Evolutionary conservation across 2,888 invertebrate species (phyloP).

Genomic region (Spodoptera littoralis): DNA sequence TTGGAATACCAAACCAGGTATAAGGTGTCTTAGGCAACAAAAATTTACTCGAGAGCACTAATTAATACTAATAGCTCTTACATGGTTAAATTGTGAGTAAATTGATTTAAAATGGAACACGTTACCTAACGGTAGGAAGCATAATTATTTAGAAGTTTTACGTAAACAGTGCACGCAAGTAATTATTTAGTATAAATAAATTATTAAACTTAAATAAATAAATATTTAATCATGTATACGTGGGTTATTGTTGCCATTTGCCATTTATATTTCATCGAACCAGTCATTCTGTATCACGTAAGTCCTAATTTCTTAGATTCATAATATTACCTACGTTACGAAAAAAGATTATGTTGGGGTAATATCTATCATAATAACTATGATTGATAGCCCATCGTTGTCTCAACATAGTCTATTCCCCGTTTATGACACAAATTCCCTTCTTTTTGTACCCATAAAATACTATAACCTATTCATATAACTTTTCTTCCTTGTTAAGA

Average conservation of each 20-base stretch:
- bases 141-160: conserved; percentile 2
- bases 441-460: no score
- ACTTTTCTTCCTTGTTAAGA: neutral
- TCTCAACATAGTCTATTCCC: no score
- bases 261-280: conserved; percentile 19
- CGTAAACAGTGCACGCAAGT: conserved; percentile 3
- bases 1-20: no score
- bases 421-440: no score
- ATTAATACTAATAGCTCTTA: conserved; percentile 48
- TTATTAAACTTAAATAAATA: no score
- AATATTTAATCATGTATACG: neutral
- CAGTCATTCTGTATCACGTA: conserved; percentile 18
- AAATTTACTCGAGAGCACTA: conserved; percentile 8
- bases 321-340: no score
- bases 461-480: no score
- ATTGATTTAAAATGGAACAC: conserved; percentile 7
- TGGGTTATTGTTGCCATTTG: conserved; percentile 7
- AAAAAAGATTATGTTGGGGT: no score
- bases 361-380: no score
- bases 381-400: no score
- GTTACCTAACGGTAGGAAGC: neutral
- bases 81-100: conserved; percentile 32
- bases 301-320: conserved; percentile 8
- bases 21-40: no score
- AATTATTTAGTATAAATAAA: conserved; percentile 3